Percentiles rank a stretch among this genome's conserved stretches.
These are phyloP conservation scores for Atrina japonica DNA, from an alignment of 2,888 invertebrate genomes.

Conservation along the genomic window DNA sequence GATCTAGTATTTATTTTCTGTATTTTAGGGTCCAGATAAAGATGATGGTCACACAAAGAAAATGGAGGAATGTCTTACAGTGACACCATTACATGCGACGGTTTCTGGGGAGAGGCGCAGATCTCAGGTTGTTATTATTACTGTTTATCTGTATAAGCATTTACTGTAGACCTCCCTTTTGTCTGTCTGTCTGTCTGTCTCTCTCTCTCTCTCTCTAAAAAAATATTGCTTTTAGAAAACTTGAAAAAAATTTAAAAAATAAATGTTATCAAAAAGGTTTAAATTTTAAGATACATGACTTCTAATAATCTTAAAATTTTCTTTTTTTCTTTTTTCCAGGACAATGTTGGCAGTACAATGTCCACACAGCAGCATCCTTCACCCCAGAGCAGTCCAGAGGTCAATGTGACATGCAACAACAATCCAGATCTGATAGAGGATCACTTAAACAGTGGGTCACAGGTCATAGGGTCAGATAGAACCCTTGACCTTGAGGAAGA, in stretches of 20 bases:
- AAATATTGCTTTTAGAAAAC: too few relatives aligned
- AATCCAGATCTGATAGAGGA: constrained; percentile 66
- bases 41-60: constrained; percentile 65
- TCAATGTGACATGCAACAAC: constrained; percentile 72
- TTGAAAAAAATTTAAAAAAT: too few relatives aligned
- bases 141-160: too few relatives aligned
- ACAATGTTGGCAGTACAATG: constrained; percentile 68
- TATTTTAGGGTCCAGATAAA: constrained; percentile 53
- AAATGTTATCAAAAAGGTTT: too few relatives aligned
- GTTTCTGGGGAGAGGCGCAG: constrained; percentile 63
- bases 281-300: too few relatives aligned
- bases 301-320: too few relatives aligned
- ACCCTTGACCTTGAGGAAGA: constrained; percentile 68
- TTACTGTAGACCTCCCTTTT: too few relatives aligned
- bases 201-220: too few relatives aligned
- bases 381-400: constrained; percentile 76
- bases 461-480: constrained; percentile 46
- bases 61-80: constrained; percentile 70
- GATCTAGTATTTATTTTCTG: too few relatives aligned
- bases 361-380: constrained; percentile 63
- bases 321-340: too few relatives aligned
- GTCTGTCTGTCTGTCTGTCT: too few relatives aligned
- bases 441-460: constrained; percentile 58
- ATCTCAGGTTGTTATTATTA: constrained; percentile 68
- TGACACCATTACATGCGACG: constrained; percentile 60